Evolutionary conservation across 2,113 vertebrate genomes (phyloP), one percentile per base, ranked within the genome.

Genomic region (Cottus gobio): DNA sequence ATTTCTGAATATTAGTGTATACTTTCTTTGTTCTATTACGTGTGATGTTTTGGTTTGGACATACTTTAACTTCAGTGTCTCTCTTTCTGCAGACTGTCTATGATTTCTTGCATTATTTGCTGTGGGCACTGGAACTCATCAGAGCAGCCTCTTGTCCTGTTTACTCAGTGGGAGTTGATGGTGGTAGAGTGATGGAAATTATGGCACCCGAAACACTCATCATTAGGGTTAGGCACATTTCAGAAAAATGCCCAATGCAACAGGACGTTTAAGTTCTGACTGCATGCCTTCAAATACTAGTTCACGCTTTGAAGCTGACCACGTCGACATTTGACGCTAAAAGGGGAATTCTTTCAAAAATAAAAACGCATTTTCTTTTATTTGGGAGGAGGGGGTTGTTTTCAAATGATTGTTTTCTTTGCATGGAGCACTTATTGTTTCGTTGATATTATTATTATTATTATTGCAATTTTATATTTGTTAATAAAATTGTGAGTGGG

Each of bases 381-480:
- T 80, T 77, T 71, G 13, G 28, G 42, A 8, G 58, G n/a, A 13
- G 42, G 16, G 58, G 30, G 57, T 11, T 86, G 68, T 88, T 48
- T 71, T 90, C 16, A 36, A 80, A 84, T 87, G 76, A 65, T 80
- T 80, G 31, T 85, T 91, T 90, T 68, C 30, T 89, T 93, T 92
- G 93, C 92, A 95, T 94, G 92, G 91, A 94, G 95, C 95, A 96
- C 94, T 95, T 96, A 95, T 93, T 92, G 18, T 92, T 93, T 90
- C 50, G 71, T 92, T 93, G 57, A 56, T 77, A 76, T 81, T 83
- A 76, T 88, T 77, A 78, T 79, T 87, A 75, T 81, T 87, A 76
- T 88, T 85, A 80, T 82, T 82, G 70, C 61, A 56, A 81, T 92
- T 85, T 89, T 64, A 68, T 83, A 82, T 86, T 70, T 84, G 79